phyloP scores from a whole-genome alignment of 2,888 invertebrate species.

The Cyclophora punctaria region DNA sequence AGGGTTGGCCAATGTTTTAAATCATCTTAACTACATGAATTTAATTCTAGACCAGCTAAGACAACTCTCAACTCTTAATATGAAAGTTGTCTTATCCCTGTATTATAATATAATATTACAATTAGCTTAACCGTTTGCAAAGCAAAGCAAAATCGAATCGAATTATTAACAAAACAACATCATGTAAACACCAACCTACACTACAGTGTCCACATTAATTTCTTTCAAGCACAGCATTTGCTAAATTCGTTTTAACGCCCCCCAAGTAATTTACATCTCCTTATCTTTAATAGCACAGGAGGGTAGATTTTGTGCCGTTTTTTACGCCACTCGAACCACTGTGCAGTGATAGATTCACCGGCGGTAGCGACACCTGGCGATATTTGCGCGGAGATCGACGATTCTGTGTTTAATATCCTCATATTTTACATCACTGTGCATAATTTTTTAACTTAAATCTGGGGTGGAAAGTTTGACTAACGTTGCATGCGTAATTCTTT shows the following conservation, averaged over 20 bases:
- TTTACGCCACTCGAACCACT: constrained; percentile 13
- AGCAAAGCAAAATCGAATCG: too few relatives aligned
- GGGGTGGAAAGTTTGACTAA: constrained; percentile 14
- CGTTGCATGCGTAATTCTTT: constrained; percentile 11
- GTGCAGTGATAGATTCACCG: constrained; percentile 11
- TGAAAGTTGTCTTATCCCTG: too few relatives aligned
- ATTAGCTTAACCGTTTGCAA: too few relatives aligned
- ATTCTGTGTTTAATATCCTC: constrained; percentile 20
- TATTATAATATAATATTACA: too few relatives aligned
- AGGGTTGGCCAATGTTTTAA: too few relatives aligned
- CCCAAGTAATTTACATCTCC: constrained; percentile 62
- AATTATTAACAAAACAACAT: constrained; percentile 1
- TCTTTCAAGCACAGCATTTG: constrained; percentile 46
- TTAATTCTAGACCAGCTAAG: too few relatives aligned
- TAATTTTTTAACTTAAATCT: constrained; percentile 17
- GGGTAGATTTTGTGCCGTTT: constrained; percentile 26
- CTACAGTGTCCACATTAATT: constrained; percentile 47
- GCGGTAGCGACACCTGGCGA: constrained; percentile 17
- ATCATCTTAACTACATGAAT: too few relatives aligned
- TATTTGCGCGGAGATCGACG: constrained; percentile 19
- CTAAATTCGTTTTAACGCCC: constrained; percentile 55
- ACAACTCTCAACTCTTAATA: too few relatives aligned
- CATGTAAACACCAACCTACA: constrained; percentile 11
- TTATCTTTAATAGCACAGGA: constrained; percentile 54
- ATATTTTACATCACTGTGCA: constrained; percentile 24